phyloP scores from a whole-genome alignment of 2,797 vertebrate species.

The Fringilla coelebs region DNA sequence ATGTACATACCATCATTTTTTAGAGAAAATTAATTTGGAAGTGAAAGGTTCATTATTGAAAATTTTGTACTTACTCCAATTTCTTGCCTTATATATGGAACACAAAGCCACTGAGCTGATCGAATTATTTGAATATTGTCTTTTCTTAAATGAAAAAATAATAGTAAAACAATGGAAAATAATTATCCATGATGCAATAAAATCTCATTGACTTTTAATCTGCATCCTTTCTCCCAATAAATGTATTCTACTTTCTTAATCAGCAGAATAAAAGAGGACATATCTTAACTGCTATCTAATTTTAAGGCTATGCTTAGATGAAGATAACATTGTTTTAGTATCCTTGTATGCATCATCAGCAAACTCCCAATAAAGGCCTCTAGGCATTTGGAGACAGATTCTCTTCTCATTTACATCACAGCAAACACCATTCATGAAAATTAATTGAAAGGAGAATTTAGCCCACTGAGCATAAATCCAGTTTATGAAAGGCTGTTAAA shows the following conservation, averaged over 20 bases:
- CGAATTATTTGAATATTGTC: not conserved
- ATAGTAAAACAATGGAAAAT: constrained; percentile 34
- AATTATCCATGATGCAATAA: constrained; percentile 48
- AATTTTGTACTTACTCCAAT: not conserved
- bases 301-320: constrained; percentile 33
- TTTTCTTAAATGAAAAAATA: constrained; percentile 19
- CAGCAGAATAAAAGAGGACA: constrained; percentile 25
- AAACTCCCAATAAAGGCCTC: constrained; percentile 17
- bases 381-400: not conserved
- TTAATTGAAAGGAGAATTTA: constrained; percentile 26
- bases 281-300: constrained; percentile 39
- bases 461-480: not conserved
- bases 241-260: constrained; percentile 20
- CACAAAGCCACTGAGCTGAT: constrained; percentile 15
- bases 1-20: not conserved
- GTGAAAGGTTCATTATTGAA: not conserved
- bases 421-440: constrained; percentile 23
- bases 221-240: constrained; percentile 13
- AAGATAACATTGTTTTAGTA: constrained; percentile 23
- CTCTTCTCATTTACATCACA: constrained; percentile 7
- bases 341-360: constrained; percentile 13
- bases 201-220: constrained; percentile 57
- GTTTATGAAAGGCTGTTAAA: constrained; percentile 40
- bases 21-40: not conserved
- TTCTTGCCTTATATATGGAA: not conserved